Evolutionary conservation across 2,888 invertebrate genomes (phyloP).

Genomic region (Pyrochroa serraticornis): DNA sequence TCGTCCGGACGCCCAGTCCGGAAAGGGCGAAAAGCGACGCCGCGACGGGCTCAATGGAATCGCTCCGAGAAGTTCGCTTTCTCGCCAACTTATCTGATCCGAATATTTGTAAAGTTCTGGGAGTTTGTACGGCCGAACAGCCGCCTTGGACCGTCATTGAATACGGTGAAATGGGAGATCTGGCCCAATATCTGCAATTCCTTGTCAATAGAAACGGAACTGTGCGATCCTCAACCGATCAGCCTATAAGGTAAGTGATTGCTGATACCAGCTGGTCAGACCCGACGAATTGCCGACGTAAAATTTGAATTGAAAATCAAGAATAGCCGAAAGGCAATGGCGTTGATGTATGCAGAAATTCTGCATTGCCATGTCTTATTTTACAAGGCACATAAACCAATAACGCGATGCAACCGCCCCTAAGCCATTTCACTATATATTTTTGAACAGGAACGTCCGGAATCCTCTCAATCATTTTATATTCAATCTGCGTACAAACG

Average conservation of each 20-base stretch:
- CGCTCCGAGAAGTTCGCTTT: constrained; percentile 70
- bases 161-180: constrained; percentile 77
- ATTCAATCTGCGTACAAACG: too few relatives aligned
- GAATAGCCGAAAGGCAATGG: background rate
- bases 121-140: constrained; percentile 64
- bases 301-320: constrained; percentile 25
- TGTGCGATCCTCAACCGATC: constrained; percentile 46
- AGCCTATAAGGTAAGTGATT: constrained; percentile 50
- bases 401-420: too few relatives aligned
- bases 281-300: constrained; percentile 15
- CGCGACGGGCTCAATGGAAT: constrained; percentile 55
- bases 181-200: constrained; percentile 69
- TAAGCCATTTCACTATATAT: too few relatives aligned
- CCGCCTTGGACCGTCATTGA: constrained; percentile 75
- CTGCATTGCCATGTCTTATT: too few relatives aligned
- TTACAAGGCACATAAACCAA: too few relatives aligned
- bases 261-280: constrained; percentile 23
- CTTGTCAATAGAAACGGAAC: constrained; percentile 54
- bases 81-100: constrained; percentile 71
- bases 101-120: constrained; percentile 70
- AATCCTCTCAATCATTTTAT: too few relatives aligned
- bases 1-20: constrained; percentile 61
- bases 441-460: too few relatives aligned
- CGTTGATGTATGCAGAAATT: too few relatives aligned
- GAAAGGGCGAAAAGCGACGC: constrained; percentile 56